Conservation (phyloP, 2,888 invertebrate genomes). For the Thecocarcelia acutangulata region DNA sequence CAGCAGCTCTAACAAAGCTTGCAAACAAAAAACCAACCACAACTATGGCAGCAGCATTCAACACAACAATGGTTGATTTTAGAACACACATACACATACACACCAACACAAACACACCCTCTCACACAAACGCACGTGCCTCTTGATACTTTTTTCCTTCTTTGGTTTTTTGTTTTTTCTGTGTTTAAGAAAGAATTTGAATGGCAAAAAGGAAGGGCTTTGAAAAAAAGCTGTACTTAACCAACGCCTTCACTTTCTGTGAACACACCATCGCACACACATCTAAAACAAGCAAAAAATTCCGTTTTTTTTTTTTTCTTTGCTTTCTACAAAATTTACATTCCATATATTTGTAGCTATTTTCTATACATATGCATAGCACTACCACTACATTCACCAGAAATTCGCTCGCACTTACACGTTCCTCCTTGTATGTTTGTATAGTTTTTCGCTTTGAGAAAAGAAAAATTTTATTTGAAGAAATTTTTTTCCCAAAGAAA, state of each 20-base stretch:
- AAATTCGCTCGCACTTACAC: neutral
- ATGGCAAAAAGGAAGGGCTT: conserved; percentile 56
- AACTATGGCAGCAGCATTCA: conserved; percentile 48
- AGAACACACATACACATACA: conserved; percentile 7
- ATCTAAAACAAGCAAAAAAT: conserved; percentile 2
- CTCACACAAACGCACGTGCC: conserved; percentile 24
- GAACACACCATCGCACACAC: conserved; percentile 10
- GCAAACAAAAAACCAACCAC: conserved; percentile 54
- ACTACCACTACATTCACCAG: conserved; percentile 1
- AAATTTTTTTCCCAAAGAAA: conserved; percentile 22
- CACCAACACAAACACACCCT: neutral
- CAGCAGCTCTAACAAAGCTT: conserved; percentile 23
- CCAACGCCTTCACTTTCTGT: conserved; percentile 58
- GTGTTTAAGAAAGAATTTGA: conserved; percentile 43
- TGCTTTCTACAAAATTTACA: neutral
- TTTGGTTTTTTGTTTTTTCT: too few relatives aligned
- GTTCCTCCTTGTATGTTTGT: neutral
- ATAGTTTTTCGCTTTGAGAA: conserved; percentile 9
- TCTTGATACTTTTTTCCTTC: conserved; percentile 25
- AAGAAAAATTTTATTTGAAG: conserved; percentile 23
- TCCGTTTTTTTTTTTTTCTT: conserved; percentile 1
- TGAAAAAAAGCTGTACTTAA: conserved; percentile 45
- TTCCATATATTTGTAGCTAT: neutral
- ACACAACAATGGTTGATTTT: conserved; percentile 55
- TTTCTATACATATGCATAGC: neutral